These are phyloP conservation scores for Pseudoips prasinana DNA, from an alignment of 2,888 invertebrate species.

Conservation along the genomic window DNA sequence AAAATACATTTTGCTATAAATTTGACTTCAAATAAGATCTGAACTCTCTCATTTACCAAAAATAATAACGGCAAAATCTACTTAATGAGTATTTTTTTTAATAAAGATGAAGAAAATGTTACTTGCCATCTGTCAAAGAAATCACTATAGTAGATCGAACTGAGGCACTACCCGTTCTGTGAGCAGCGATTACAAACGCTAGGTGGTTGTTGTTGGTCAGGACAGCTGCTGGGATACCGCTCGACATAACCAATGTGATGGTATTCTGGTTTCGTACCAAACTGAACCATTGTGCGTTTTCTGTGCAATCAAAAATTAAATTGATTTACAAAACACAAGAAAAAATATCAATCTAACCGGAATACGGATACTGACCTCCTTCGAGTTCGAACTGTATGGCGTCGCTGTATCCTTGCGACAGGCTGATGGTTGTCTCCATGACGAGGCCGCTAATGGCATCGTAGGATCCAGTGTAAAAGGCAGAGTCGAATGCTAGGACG, in stretches of 20 bases:
- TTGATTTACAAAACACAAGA: too few relatives aligned
- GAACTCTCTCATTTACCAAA: too few relatives aligned
- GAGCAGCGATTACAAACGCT: not conserved
- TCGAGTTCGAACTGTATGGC: conserved; percentile 32
- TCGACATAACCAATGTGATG: not conserved
- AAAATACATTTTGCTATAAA: too few relatives aligned
- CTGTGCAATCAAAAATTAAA: not conserved
- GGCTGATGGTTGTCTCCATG: conserved; percentile 27
- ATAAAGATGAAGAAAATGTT: too few relatives aligned
- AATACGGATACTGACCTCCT: conserved; percentile 33
- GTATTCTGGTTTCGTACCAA: not conserved
- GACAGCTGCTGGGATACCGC: conserved; percentile 1
- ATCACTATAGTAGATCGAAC: not conserved
- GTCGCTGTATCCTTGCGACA: conserved; percentile 33
- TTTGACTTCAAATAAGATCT: too few relatives aligned
- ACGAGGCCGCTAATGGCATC: conserved; percentile 22
- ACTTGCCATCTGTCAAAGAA: not conserved
- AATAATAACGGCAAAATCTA: too few relatives aligned
- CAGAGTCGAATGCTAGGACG: conserved; percentile 17
- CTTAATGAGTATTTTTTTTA: too few relatives aligned
- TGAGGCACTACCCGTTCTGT: not conserved
- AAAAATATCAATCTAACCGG: too few relatives aligned
- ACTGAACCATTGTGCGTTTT: not conserved
- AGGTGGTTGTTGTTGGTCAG: not conserved
- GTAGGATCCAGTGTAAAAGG: conserved; percentile 40